These are phyloP conservation scores for Cotesia vestalis DNA, from an alignment of 1,140 invertebrate genomes.

Conservation along the genomic window DNA sequence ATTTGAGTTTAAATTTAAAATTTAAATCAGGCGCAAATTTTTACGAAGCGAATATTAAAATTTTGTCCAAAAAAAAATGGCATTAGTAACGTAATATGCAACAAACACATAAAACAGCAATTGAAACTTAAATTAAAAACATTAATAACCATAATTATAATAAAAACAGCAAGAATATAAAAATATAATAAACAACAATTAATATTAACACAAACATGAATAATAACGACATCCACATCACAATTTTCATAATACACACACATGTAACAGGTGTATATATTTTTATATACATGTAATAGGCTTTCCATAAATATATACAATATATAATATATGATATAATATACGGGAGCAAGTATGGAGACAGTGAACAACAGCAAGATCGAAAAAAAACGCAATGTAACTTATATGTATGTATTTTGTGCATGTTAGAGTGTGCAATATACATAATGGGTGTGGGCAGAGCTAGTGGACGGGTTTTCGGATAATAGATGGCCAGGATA, in stretches of 20 bases:
- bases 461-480: constrained; percentile 33
- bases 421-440: constrained; percentile 26
- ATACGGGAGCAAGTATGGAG: constrained; percentile 35
- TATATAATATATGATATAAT: constrained; percentile 31
- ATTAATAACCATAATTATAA: too few species aligned
- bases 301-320: constrained; percentile 46
- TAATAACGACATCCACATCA: constrained; percentile 48
- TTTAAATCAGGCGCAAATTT: too few species aligned
- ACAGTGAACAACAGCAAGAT: constrained; percentile 55
- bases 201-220: constrained; percentile 63
- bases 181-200: neutral
- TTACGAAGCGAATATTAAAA: too few species aligned
- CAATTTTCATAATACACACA: constrained; percentile 11
- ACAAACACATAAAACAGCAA: constrained; percentile 66
- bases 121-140: too few species aligned
- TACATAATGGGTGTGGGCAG: constrained; percentile 44
- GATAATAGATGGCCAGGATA: neutral
- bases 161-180: neutral
- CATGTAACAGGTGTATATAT: constrained; percentile 29
- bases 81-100: constrained; percentile 54
- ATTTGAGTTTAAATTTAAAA: too few species aligned
- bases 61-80: too few species aligned
- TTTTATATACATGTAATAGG: constrained; percentile 50
- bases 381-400: constrained; percentile 47
- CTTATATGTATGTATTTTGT: constrained; percentile 23